Base-by-base conservation (phyloP, 2,797 vertebrate species). In the Cyclura pinguis region DNA sequence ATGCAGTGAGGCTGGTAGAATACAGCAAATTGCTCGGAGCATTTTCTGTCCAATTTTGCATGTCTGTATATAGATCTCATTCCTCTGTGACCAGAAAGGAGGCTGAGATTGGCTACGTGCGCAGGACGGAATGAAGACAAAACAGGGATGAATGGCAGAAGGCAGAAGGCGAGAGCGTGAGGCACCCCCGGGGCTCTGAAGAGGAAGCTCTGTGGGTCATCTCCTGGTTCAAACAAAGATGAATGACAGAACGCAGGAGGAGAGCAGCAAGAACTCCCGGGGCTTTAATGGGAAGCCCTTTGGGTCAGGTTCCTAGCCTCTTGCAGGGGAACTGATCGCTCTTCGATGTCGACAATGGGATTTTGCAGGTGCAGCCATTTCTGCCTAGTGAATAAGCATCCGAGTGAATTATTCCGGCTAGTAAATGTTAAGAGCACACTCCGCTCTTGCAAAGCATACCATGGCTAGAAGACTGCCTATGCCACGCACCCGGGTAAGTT, bases 31-130 rank as follows among this genome's bases (percentile, higher is more conserved):
- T 0, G 10, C 42, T 86, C n/a, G 1, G 4, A 84, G 47, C 2
- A 0, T 80, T 91, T 92, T 67, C 55, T 9, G 88, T 89, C 85
- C 14, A 1, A 85, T 95, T 62, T 88, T 92, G 6, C 84, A 93
- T 89, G 76, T 52, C 77, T 92, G 84, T 38, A 73, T 67, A 81
- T 64, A 52, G 0, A 0, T 1, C 12, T 16, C 55, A 47, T 69
- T 91, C 76, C 59, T 55, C 59, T 50, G 82, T n/a, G 62, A 77
- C 85, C 89, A 88, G 55, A 67, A 91, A 42, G 27, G 35, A 55
- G 20, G 6, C n/a, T 84, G 42, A 89, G 88, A 89, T 4, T 78
- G 89, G n/a, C 80, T 87, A 89, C 12, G 87, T 42, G 27, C 29
- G 27, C 2, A 85, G 84, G 84, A 84, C 6, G 57, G 27, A 64